Conservation (phyloP, 2,888 invertebrate genomes). For the Trichogramma evanescens region DNA sequence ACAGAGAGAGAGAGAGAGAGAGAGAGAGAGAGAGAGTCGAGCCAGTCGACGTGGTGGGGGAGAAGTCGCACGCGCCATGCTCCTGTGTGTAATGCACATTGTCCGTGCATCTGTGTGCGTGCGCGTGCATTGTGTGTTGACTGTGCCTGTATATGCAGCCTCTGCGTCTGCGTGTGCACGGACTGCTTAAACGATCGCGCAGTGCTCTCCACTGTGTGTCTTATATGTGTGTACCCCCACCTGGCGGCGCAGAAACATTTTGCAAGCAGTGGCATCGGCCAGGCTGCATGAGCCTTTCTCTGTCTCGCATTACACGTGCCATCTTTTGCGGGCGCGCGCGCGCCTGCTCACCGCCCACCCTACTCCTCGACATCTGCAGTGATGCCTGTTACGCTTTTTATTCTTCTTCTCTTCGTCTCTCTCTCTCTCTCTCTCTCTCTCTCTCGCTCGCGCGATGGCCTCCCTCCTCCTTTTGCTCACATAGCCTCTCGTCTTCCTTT, state of each 20-base stretch:
- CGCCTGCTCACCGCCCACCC: conserved; percentile 17
- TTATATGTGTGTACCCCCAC: too few species aligned
- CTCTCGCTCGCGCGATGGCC: not conserved
- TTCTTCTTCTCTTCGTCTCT: conserved; percentile 3
- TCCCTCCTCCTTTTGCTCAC: not conserved
- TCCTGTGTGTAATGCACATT: too few species aligned
- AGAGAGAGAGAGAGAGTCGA: conserved; percentile 6
- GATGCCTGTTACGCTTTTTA: conserved; percentile 4
- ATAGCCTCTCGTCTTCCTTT: too few species aligned
- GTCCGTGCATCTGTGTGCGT: too few species aligned
- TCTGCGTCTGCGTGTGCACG: too few species aligned
- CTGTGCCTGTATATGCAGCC: too few species aligned
- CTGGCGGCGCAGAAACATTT: too few species aligned
- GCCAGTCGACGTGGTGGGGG: conserved; percentile 4
- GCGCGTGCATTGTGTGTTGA: too few species aligned
- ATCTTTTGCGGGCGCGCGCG: not conserved
- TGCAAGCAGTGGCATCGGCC: not conserved
- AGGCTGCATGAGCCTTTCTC: not conserved
- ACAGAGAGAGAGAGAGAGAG: conserved; percentile 2
- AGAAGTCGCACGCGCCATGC: conserved; percentile 27
- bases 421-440: conserved; percentile 8
- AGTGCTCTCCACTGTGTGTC: too few species aligned
- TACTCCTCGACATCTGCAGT: conserved; percentile 9
- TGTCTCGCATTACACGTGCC: not conserved
- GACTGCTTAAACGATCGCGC: too few species aligned